Conservation (phyloP, 1,140 invertebrate genomes). For the Callitettix versicolor region DNA sequence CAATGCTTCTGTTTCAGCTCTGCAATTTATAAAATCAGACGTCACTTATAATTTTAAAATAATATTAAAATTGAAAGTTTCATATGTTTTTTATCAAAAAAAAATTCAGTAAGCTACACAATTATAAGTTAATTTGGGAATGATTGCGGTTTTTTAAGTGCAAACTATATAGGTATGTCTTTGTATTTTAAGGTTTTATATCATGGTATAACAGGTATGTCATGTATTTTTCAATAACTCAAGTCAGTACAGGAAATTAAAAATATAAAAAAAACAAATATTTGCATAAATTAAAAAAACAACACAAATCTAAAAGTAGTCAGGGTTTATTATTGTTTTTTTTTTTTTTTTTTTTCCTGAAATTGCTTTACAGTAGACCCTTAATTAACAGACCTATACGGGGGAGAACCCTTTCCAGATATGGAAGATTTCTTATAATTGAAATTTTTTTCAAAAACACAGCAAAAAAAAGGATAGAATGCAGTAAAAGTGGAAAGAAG, state of each 20-base stretch:
- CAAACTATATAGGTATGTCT: not conserved
- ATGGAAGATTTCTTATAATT: too few species aligned
- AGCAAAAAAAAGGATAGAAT: too few species aligned
- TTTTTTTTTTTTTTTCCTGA: not conserved
- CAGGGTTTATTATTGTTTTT: not conserved
- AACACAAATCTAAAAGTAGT: not conserved
- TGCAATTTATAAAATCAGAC: slow-evolving; percentile 18
- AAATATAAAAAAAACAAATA: not conserved
- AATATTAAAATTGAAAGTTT: slow-evolving; percentile 34
- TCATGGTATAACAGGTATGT: too few species aligned
- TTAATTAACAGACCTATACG: too few species aligned
- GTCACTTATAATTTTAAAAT: slow-evolving; percentile 21
- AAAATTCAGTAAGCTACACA: too few species aligned
- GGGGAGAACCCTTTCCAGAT: too few species aligned
- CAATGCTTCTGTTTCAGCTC: slow-evolving; percentile 40
- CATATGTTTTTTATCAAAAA: slow-evolving; percentile 30
- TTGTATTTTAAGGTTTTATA: not conserved
- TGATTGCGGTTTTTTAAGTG: not conserved
- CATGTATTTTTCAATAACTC: not conserved
- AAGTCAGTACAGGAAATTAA: not conserved
- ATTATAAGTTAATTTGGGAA: slow-evolving; percentile 27
- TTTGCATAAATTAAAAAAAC: not conserved
- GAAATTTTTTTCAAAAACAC: too few species aligned
- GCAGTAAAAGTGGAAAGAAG: too few species aligned
- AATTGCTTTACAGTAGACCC: too few species aligned